A percentile compares a stretch with the other conserved stretches of the same genome.
phyloP scores from a whole-genome alignment of 2,113 vertebrate species.

The Tenrec ecaudatus region DNA sequence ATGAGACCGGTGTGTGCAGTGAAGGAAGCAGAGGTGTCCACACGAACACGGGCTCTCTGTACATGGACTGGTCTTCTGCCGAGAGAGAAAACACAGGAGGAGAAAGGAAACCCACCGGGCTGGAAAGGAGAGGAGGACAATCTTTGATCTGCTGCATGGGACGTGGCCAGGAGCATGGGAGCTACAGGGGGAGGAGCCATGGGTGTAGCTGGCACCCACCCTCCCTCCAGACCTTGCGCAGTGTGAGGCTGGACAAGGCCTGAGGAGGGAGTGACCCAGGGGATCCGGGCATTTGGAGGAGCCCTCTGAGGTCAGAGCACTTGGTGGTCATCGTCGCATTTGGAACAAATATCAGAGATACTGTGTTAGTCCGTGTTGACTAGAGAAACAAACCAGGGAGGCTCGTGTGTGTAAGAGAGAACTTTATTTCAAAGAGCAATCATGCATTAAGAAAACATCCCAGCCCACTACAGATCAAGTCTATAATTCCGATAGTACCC shows the following conservation, averaged over 20 bases:
- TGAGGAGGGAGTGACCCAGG: not conserved
- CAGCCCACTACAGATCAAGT: too few relatives aligned
- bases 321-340: not conserved
- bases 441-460: too few relatives aligned
- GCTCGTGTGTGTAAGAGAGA: too few relatives aligned
- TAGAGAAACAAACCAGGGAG: too few relatives aligned
- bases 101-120: not conserved
- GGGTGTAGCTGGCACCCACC: not conserved
- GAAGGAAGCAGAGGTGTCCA: not conserved
- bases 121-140: not conserved
- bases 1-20: not conserved
- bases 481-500: too few relatives aligned
- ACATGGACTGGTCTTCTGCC: not conserved
- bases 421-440: too few relatives aligned
- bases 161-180: not conserved
- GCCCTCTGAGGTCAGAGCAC: not conserved
- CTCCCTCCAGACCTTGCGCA: accelerated
- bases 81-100: not conserved
- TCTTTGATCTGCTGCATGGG: too few relatives aligned
- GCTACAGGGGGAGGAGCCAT: not conserved
- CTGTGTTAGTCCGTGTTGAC: too few relatives aligned
- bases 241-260: not conserved
- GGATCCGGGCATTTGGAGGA: not conserved
- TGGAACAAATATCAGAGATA: not conserved
- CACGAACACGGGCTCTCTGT: not conserved